These are phyloP conservation scores for Apostichopus parvimensis DNA, from an alignment of 35 echinoderm and acorn worm species.

Conservation along the genomic window DNA sequence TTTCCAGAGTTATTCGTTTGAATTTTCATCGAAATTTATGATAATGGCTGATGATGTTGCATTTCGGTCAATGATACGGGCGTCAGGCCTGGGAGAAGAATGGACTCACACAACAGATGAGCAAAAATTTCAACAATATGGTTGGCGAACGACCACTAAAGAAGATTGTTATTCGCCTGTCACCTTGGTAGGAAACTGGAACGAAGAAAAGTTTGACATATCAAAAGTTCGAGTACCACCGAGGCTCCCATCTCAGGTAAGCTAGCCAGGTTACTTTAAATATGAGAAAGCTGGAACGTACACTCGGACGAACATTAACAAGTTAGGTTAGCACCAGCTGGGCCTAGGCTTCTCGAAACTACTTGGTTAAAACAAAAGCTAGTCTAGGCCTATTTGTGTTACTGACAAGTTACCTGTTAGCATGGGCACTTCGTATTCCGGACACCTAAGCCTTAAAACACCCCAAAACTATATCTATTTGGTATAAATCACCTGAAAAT, in stretches of 20 bases:
- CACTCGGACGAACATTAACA: no score
- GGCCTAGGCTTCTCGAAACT: no score
- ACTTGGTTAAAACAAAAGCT: no score
- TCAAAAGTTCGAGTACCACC: constrained; percentile 81
- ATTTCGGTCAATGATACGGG: constrained; percentile 94
- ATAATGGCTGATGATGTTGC: constrained; percentile 78
- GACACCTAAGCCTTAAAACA: no score
- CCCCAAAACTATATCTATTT: no score
- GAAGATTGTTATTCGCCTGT: constrained; percentile 87
- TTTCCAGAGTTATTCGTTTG: no score
- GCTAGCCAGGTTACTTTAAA: not conserved
- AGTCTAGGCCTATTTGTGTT: no score
- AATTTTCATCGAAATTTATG: not conserved
- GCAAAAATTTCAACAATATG: constrained; percentile 90
- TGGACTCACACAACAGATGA: constrained; percentile 92
- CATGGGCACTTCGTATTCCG: no score
- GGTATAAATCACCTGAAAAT: no score
- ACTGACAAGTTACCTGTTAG: no score
- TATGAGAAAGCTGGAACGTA: no score
- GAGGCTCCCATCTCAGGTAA: constrained; percentile 89
- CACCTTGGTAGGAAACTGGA: constrained; percentile 94
- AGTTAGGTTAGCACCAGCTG: no score
- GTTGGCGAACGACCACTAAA: constrained; percentile 93
- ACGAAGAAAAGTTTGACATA: constrained; percentile 92
- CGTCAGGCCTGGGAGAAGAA: constrained; percentile 90